A percentile compares a stretch with the other conserved stretches of the same genome.
phyloP scores from a whole-genome alignment of 2,797 vertebrate species.

The Discoglossus pictus region DNA sequence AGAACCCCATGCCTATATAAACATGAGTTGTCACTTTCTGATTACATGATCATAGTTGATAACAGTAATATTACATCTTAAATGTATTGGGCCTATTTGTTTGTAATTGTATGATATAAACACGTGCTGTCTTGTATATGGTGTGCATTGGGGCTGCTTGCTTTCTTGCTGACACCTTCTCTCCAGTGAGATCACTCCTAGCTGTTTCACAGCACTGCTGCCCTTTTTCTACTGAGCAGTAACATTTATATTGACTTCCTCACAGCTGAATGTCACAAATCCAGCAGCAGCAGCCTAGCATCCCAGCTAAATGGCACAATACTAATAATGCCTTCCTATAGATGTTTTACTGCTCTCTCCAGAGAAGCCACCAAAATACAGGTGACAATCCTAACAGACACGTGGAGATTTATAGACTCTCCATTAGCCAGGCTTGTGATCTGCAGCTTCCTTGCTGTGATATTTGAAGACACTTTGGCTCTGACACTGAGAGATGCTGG shows the following conservation, averaged over 20 bases:
- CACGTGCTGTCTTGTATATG: no score
- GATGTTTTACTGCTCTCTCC: slow-evolving; percentile 31
- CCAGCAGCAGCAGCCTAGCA: slow-evolving; percentile 15
- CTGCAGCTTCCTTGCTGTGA: slow-evolving; percentile 51
- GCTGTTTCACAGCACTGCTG: slow-evolving; percentile 18
- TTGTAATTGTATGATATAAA: no score
- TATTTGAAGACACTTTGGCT: slow-evolving; percentile 48
- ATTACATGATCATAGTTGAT: no score
- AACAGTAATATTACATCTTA: no score
- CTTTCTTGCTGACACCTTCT: no score
- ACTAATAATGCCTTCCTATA: slow-evolving; percentile 33
- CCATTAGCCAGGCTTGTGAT: slow-evolving; percentile 56
- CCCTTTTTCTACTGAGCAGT: slow-evolving; percentile 30
- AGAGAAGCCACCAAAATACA: slow-evolving; percentile 41
- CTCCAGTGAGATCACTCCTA: background rate
- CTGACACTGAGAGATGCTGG: slow-evolving; percentile 31
- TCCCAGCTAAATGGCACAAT: slow-evolving; percentile 41
- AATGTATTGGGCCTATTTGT: no score
- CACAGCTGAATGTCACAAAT: slow-evolving; percentile 40
- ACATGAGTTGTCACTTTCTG: no score
- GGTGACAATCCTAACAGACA: slow-evolving; percentile 50
- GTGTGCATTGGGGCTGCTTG: no score
- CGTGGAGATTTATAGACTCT: slow-evolving; percentile 45
- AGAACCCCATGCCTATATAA: no score
- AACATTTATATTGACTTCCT: slow-evolving; percentile 50